A percentile compares a stretch with the other conserved stretches of the same genome.
These are phyloP conservation scores for Carduelis carduelis DNA, from an alignment of 2,797 vertebrate species.

Conservation along the genomic window DNA sequence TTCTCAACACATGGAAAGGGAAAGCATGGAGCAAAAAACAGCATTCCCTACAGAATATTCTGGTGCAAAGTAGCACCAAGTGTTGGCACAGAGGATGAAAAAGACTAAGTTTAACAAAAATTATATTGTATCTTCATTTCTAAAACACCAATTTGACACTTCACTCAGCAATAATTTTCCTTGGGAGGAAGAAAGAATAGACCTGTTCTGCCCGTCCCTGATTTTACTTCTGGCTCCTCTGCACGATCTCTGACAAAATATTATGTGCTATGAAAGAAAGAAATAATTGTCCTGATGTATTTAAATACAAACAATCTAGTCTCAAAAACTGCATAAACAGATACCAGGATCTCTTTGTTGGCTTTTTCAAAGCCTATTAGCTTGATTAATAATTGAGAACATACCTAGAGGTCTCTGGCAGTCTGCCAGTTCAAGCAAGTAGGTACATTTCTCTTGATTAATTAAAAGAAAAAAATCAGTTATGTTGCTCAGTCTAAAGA, in stretches of 20 bases:
- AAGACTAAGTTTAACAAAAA: background rate
- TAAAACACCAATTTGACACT: background rate
- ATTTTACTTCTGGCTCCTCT: constrained; percentile 38
- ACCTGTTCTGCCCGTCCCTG: background rate
- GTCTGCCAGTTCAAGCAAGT: background rate
- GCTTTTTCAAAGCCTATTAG: background rate
- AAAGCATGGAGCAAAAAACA: background rate
- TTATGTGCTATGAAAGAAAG: background rate
- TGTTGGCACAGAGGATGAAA: background rate
- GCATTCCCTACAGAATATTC: background rate
- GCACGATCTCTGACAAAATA: background rate
- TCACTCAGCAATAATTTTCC: background rate
- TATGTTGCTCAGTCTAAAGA: background rate
- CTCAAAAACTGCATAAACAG: background rate
- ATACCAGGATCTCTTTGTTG: background rate
- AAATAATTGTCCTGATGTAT: background rate
- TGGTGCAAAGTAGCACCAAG: background rate
- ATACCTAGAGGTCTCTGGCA: background rate
- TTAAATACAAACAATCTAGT: background rate
- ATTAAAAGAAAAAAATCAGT: background rate
- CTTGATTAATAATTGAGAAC: background rate
- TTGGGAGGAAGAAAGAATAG: background rate
- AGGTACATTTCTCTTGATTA: background rate
- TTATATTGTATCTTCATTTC: background rate
- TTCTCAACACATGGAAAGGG: background rate